Evolutionary conservation across 2,888 invertebrate species (phyloP), one percentile per base, ranked within the genome.

Genomic region (Rotaria socialis): DNA sequence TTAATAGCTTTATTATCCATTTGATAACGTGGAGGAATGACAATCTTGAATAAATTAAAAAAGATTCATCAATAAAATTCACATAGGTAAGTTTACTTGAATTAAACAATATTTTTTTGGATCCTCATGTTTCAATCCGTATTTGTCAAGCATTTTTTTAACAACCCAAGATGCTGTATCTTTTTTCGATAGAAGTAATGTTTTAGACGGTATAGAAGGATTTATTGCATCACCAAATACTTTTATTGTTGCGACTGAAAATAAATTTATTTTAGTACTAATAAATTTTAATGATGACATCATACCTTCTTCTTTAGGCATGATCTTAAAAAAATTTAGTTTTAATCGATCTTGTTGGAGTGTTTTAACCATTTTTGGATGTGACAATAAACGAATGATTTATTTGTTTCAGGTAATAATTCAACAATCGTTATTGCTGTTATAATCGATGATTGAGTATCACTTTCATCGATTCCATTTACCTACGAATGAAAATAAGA

Each of bases 171-270:
- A 95, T 16, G 97, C 97, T 86, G 94, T 94, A 92, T 99, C 99
- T 87, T 95, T 93, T 86, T 96, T 95, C 35, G 97, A 96, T 88
- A 99, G 93, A 89, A 99, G 93, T 86, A 99, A 93, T 14, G 98
- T 98, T 92, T 99, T 98, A 92, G 99, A 99, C 85, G 99, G 98
- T 90, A 97, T 96, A 92, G 97, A 97, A 89, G 95, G 95, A 90
- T 96, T 95, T 74, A 99, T 93, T 27, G 96, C 95, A 90, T 96
- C 96, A 74, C 99, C 99, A 92, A 98, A 99, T 89, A 99, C 96
- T 89, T 93, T 93, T 87, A 92, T 88, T 84, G 92, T 92, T 41
- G 93, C 93, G 50, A 92, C 96, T 80, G 1, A 22, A 80, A n/a
- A 47, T 80, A 35, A 67, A 35, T 27, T 67, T 27, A 4, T 16